Percentiles rank a stretch among this genome's conserved stretches.
These are phyloP conservation scores for Moxostoma hubbsi DNA, from an alignment of 2,797 vertebrate species.

Conservation along the genomic window DNA sequence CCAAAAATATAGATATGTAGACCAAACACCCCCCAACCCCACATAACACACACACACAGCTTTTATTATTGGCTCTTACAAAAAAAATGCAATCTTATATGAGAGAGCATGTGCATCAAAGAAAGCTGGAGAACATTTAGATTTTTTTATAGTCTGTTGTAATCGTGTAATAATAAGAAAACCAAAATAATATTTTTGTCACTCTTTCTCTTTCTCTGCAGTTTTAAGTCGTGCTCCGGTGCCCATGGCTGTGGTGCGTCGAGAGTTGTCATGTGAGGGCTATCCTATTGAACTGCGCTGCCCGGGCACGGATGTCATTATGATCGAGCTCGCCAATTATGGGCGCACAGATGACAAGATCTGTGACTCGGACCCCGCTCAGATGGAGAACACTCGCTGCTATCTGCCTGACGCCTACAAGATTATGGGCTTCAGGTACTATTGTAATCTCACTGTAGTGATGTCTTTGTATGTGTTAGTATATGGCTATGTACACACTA, in stretches of 20 bases:
- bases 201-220: slow-evolving; percentile 61
- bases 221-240: slow-evolving; percentile 93
- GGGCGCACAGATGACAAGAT: slow-evolving; percentile 98
- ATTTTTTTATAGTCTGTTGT: slow-evolving; percentile 4
- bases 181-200: too few species aligned
- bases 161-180: too few species aligned
- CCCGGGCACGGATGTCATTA: slow-evolving; percentile 98
- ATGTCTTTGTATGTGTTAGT: slow-evolving; percentile 5
- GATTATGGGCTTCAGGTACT: slow-evolving; percentile 98
- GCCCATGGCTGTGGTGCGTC: slow-evolving; percentile 96
- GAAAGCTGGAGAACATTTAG: slow-evolving; percentile 1
- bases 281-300: slow-evolving; percentile 98
- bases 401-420: slow-evolving; percentile 99
- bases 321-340: slow-evolving; percentile 99
- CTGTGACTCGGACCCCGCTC: slow-evolving; percentile 97
- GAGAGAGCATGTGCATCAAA: slow-evolving; percentile 6
- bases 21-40: too few species aligned
- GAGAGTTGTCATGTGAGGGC: slow-evolving; percentile 97
- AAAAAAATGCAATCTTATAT: not conserved
- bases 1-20: too few species aligned
- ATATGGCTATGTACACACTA: not conserved
- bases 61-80: not conserved
- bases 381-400: slow-evolving; percentile 99
- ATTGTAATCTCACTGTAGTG: slow-evolving; percentile 1
- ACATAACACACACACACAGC: not conserved